Percentiles rank a stretch among this genome's conserved stretches.
Evolutionary conservation across 1,140 invertebrate species (phyloP).

Genomic region (Drosophila eugracilis): DNA sequence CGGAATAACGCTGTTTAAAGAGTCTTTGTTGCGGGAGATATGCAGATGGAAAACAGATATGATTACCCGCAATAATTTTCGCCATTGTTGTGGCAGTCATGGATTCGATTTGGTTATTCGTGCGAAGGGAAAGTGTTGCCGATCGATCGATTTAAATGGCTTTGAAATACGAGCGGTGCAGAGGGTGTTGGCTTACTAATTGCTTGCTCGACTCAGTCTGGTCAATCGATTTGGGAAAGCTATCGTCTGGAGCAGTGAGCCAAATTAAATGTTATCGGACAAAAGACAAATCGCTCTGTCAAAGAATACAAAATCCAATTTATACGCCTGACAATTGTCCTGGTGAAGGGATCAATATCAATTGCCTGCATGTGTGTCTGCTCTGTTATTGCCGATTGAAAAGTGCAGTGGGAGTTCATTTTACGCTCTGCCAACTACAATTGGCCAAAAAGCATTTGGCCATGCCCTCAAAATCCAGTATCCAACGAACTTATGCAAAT

Average conservation of each 20-base stretch:
- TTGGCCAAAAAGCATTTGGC: constrained; percentile 33
- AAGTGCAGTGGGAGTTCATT: constrained; percentile 54
- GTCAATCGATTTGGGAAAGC: constrained; percentile 8
- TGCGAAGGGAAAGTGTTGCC: constrained; percentile 37
- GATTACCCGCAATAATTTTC: constrained; percentile 60
- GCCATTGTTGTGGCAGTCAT: constrained; percentile 22
- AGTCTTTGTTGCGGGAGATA: constrained; percentile 22
- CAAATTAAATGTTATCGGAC: constrained; percentile 41
- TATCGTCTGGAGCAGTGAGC: constrained; percentile 52
- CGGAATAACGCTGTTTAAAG: constrained; percentile 35
- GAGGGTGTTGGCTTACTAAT: constrained; percentile 71
- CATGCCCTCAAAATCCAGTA: constrained; percentile 16
- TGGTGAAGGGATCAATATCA: constrained; percentile 57
- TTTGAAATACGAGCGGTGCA: constrained; percentile 46
- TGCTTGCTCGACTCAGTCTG: constrained; percentile 35
- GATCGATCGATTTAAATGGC: constrained; percentile 64
- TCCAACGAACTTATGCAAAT: constrained; percentile 33
- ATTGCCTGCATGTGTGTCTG: constrained; percentile 29
- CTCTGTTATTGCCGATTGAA: constrained; percentile 52
- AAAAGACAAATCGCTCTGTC: constrained; percentile 42
- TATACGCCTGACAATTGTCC: constrained; percentile 64
- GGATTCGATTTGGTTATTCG: constrained; percentile 21
- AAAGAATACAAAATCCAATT: constrained; percentile 72
- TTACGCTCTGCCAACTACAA: constrained; percentile 61
- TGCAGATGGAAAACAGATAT: constrained; percentile 45